Percentiles rank a stretch among this genome's conserved stretches.
Conservation (phyloP, 2,113 vertebrate species). For the Notechis scutatus region DNA sequence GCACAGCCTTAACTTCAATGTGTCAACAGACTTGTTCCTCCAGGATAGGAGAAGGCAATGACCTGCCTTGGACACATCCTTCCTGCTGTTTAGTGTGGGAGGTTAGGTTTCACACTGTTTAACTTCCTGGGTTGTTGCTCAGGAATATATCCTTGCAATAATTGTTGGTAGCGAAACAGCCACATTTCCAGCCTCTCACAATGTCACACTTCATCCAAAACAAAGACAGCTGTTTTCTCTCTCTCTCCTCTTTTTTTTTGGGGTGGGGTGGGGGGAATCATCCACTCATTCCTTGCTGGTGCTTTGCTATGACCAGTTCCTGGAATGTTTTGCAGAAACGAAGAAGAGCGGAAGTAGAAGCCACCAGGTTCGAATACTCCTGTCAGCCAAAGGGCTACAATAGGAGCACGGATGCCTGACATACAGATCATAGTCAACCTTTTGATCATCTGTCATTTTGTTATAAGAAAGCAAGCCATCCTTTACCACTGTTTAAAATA, state of each 20-base stretch:
- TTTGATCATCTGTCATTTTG: constrained; percentile 74
- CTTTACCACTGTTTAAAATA: constrained; percentile 75
- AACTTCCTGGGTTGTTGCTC: background rate
- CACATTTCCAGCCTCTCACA: background rate
- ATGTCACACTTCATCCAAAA: constrained; percentile 18
- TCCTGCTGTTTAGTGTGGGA: background rate
- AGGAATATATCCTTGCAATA: background rate
- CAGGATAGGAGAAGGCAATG: background rate
- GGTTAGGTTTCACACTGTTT: background rate
- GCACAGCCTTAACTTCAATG: background rate
- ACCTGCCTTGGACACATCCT: background rate
- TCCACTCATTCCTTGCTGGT: background rate
- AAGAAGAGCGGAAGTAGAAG: constrained; percentile 56
- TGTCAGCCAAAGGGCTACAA: constrained; percentile 53
- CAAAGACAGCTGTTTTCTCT: background rate
- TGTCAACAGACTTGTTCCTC: background rate
- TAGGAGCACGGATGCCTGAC: constrained; percentile 60
- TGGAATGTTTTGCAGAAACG: constrained; percentile 60
- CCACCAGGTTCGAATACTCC: constrained; percentile 50
- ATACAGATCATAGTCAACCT: constrained; percentile 63
- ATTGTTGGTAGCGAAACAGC: fast-evolving
- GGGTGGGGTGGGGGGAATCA: fast-evolving
- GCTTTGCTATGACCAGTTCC: constrained; percentile 45
- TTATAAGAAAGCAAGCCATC: constrained; percentile 70
- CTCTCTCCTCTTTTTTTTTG: too few relatives aligned